Conservation (phyloP, 2,113 vertebrate genomes). For the Catharus fuscescens region DNA sequence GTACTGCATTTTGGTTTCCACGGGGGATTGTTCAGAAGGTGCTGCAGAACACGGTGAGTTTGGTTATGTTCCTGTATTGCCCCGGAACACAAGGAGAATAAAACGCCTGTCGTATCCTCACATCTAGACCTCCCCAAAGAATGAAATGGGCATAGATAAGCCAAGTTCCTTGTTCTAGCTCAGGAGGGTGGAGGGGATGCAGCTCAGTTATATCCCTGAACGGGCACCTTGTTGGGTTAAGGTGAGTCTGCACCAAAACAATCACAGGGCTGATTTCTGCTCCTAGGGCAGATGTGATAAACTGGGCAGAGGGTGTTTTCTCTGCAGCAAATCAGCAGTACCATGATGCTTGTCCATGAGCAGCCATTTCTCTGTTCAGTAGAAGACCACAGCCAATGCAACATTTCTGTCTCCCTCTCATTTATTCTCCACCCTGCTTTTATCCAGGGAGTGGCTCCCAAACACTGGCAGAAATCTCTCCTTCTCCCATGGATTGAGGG, state of each 20-base stretch:
- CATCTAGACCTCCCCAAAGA: not conserved
- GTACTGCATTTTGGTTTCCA: not conserved
- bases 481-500: not conserved
- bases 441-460: not conserved
- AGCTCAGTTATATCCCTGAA: not conserved
- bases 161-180: not conserved
- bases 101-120: not conserved
- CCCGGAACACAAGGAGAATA: not conserved
- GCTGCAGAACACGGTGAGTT: not conserved
- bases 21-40: not conserved
- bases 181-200: not conserved
- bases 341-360: rapidly evolving
- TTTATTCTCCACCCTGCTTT: not conserved
- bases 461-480: not conserved
- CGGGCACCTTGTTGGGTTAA: too few relatives aligned
- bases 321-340: too few relatives aligned
- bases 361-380: not conserved
- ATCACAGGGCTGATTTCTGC: not conserved
- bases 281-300: not conserved
- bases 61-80: not conserved
- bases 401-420: not conserved
- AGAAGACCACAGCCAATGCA: not conserved
- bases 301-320: not conserved
- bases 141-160: rapidly evolving
- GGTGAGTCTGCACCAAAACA: not conserved